Evolutionary conservation across 2,888 invertebrate species (phyloP).

Genomic region (Acleris literana): DNA sequence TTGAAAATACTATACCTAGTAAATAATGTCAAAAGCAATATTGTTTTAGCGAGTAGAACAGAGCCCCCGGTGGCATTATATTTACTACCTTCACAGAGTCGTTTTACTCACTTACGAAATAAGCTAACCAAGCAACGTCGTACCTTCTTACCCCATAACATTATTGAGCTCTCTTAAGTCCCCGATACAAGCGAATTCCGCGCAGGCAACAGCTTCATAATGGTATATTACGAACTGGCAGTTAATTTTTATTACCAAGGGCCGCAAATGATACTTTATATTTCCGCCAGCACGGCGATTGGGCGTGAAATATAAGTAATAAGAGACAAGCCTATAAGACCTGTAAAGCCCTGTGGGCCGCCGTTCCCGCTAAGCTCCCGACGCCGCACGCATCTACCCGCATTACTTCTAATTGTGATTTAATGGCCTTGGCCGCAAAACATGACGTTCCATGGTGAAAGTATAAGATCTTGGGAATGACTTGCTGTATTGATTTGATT

Average conservation of each 20-base stretch:
- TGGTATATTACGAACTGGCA: slow-evolving; percentile 2
- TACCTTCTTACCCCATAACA: too few relatives aligned
- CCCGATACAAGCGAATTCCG: too few relatives aligned
- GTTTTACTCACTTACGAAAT: too few relatives aligned
- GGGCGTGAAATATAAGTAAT: slow-evolving; percentile 60
- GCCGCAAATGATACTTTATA: slow-evolving; percentile 33
- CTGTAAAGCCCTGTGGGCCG: slow-evolving; percentile 66
- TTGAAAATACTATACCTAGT: too few relatives aligned
- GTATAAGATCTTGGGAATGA: slow-evolving; percentile 49
- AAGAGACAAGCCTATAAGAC: slow-evolving; percentile 74
- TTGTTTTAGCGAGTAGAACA: too few relatives aligned
- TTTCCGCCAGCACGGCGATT: slow-evolving; percentile 37
- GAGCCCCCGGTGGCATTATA: too few relatives aligned
- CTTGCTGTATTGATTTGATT: too few relatives aligned
- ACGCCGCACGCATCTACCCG: slow-evolving; percentile 76
- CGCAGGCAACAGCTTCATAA: too few relatives aligned
- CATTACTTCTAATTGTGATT: slow-evolving; percentile 82
- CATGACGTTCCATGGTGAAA: slow-evolving; percentile 71
- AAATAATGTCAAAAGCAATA: too few relatives aligned
- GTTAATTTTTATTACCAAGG: slow-evolving; percentile 33
- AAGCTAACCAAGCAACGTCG: too few relatives aligned
- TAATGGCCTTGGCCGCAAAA: slow-evolving; percentile 73
- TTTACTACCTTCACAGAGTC: too few relatives aligned
- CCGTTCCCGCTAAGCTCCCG: slow-evolving; percentile 61
- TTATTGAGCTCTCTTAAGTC: too few relatives aligned